Conservation (phyloP, 2,113 vertebrate species). For the Setophaga coronata region DNA sequence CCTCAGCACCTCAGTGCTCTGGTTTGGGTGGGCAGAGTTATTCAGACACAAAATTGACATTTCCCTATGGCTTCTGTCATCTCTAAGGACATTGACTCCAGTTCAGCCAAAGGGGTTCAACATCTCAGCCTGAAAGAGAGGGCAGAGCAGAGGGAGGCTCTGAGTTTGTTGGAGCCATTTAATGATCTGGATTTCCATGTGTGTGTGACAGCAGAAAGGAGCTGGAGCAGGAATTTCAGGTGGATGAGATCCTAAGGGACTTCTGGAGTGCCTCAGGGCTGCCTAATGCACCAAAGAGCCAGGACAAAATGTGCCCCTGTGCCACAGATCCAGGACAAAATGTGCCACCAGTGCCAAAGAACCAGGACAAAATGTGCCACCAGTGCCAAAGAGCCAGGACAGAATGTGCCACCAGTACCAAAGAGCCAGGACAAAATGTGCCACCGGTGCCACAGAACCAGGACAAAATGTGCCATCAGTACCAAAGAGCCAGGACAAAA, state of each 20-base stretch:
- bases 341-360: not conserved
- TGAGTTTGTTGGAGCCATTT: not conserved
- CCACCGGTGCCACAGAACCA: not conserved
- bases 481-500: not conserved
- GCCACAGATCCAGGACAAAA: not conserved
- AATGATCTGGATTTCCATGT: not conserved
- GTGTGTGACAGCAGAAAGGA: not conserved
- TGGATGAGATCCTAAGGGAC: not conserved
- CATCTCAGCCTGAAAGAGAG: not conserved
- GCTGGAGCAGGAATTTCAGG: not conserved
- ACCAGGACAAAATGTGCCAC: no score
- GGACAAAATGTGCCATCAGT: not conserved
- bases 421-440: no score
- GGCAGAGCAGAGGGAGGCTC: not conserved
- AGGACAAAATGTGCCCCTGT: not conserved
- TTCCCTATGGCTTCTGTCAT: not conserved
- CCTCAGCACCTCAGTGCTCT: accelerated
- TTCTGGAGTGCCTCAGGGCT: constrained; percentile 6
- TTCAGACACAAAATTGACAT: not conserved
- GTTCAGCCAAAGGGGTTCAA: not conserved
- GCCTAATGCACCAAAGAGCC: constrained; percentile 12
- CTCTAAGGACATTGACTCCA: no score
- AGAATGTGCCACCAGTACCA: not conserved
- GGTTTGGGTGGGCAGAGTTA: not conserved
- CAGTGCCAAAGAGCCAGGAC: not conserved